phyloP scores from a whole-genome alignment of 2,113 vertebrate genomes.

The Neolamprologus devosi region DNA sequence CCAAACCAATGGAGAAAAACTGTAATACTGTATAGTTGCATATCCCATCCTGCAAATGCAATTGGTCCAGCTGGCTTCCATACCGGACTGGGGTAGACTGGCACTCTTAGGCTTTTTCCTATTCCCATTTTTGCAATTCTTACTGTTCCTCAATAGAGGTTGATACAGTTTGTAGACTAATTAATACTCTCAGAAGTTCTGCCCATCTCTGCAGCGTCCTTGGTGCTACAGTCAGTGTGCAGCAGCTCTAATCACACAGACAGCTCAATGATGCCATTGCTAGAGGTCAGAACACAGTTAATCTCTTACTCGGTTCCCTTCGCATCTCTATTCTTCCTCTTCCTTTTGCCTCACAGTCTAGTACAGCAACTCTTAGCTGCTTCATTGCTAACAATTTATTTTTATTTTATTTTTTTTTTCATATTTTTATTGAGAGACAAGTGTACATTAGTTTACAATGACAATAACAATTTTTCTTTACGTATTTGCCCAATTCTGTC shows the following conservation, averaged over 20 bases:
- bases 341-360: background rate
- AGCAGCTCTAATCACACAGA: slow-evolving; percentile 30
- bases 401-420: background rate
- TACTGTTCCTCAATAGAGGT: background rate
- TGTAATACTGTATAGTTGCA: background rate
- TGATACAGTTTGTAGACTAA: slow-evolving; percentile 1
- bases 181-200: background rate
- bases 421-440: too few relatives aligned
- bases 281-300: slow-evolving; percentile 31
- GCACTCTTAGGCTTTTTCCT: background rate
- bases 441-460: too few relatives aligned
- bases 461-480: background rate
- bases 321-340: background rate
- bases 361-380: background rate
- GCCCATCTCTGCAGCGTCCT: background rate
- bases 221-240: background rate
- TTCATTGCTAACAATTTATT: background rate
- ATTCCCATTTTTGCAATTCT: background rate
- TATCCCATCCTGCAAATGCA: background rate
- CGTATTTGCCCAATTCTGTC: background rate
- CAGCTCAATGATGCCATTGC: background rate
- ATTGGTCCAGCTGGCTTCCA: background rate
- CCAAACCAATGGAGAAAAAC: too few relatives aligned
- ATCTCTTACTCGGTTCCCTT: background rate
- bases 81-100: background rate